Evolutionary conservation across 2,797 vertebrate genomes (phyloP).

Genomic region (Sebastiscus tertius): DNA sequence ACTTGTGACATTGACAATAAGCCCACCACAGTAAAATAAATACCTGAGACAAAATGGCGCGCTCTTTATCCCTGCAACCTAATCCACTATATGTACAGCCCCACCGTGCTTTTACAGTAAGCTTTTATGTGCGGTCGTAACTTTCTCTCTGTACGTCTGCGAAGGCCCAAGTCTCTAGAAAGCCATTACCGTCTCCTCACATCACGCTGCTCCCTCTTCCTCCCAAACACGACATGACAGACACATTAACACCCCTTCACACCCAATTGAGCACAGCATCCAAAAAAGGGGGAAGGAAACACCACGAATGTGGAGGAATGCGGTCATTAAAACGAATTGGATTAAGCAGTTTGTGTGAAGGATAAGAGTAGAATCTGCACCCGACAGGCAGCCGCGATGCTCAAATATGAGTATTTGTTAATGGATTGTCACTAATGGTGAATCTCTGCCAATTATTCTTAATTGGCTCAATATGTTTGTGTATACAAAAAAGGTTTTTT

Average conservation of each 20-base stretch:
- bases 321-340: slow-evolving; percentile 37
- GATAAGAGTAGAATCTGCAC: slow-evolving; percentile 33
- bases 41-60: slow-evolving; percentile 10
- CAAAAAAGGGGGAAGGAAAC: slow-evolving; percentile 55
- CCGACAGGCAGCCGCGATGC: slow-evolving; percentile 11
- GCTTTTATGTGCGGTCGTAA: slow-evolving; percentile 66
- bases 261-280: slow-evolving; percentile 71
- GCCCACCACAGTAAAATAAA: slow-evolving; percentile 27
- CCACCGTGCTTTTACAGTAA: slow-evolving; percentile 41
- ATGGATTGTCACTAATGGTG: slow-evolving; percentile 32
- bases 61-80: slow-evolving; percentile 14
- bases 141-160: slow-evolving; percentile 37
- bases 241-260: slow-evolving; percentile 80
- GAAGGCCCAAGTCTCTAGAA: slow-evolving; percentile 65
- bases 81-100: slow-evolving; percentile 1
- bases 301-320: slow-evolving; percentile 54
- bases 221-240: slow-evolving; percentile 66
- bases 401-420: slow-evolving; percentile 44
- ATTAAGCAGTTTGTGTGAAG: slow-evolving; percentile 26
- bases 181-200: slow-evolving; percentile 68
- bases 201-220: slow-evolving; percentile 61
- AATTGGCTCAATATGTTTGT: slow-evolving; percentile 15
- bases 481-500: not conserved
- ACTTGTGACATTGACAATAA: slow-evolving; percentile 13
- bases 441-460: slow-evolving; percentile 15